Conservation (phyloP, 2,113 vertebrate genomes). For the Tursiops truncatus region DNA sequence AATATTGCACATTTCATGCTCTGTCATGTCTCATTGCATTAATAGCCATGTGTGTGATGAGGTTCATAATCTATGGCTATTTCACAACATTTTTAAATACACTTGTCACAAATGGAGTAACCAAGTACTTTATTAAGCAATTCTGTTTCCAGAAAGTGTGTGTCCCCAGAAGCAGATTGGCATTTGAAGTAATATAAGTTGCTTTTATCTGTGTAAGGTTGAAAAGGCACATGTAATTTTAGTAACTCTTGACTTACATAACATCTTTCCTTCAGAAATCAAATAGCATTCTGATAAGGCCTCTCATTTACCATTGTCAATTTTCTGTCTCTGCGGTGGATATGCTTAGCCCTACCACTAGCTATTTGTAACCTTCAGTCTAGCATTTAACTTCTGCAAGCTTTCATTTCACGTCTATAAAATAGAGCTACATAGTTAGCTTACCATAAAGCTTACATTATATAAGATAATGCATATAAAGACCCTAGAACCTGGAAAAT, state of each 20-base stretch:
- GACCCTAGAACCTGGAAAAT: background rate
- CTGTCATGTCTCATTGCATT: constrained; percentile 52
- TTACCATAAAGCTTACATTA: background rate
- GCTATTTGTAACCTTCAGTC: background rate
- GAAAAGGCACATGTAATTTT: background rate
- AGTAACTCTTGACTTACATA: background rate
- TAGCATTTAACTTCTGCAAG: background rate
- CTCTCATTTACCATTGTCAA: background rate
- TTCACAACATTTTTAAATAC: background rate
- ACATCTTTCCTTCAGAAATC: background rate
- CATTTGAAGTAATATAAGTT: background rate
- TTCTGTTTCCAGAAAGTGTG: background rate
- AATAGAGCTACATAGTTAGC: background rate
- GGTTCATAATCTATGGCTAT: background rate
- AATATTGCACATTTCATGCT: constrained; percentile 16
- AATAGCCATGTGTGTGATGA: background rate
- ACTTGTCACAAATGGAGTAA: constrained; percentile 25
- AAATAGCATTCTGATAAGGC: background rate
- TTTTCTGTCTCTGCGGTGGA: background rate
- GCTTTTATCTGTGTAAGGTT: background rate
- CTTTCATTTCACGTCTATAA: background rate
- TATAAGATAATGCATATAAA: background rate
- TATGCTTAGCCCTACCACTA: background rate
- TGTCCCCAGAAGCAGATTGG: background rate
- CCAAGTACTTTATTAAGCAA: constrained; percentile 12